Conservation (phyloP, 2,113 vertebrate genomes). For the Sebastes fasciatus region DNA sequence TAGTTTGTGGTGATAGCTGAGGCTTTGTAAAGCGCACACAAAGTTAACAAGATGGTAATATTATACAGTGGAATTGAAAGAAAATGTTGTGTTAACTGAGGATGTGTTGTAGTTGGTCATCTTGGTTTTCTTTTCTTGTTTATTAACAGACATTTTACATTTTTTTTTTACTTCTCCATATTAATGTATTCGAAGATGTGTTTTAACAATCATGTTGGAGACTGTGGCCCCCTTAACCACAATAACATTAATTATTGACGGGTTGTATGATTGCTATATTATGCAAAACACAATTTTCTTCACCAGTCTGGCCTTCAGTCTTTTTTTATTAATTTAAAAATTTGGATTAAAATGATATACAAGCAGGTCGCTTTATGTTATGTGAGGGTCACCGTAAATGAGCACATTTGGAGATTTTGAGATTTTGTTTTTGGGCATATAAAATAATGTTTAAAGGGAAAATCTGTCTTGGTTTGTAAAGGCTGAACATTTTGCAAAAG, state of each 20-base stretch:
- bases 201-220: background rate
- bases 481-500: background rate
- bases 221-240: background rate
- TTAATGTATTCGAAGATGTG: background rate
- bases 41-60: background rate
- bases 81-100: background rate
- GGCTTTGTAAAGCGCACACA: background rate
- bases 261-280: background rate
- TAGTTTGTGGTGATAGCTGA: background rate
- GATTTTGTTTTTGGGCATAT: background rate
- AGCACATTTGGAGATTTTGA: background rate
- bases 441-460: background rate
- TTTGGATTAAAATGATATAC: background rate
- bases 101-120: background rate
- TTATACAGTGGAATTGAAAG: background rate
- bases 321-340: background rate
- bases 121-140: background rate
- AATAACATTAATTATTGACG: background rate
- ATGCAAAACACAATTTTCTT: background rate
- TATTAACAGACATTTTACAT: background rate
- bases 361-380: background rate
- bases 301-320: background rate
- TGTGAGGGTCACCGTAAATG: background rate
- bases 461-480: slow-evolving; percentile 6
- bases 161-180: background rate